Evolutionary conservation across 2,113 vertebrate species (phyloP), one percentile per base, ranked within the genome.

Genomic region (Elachura formosa): DNA sequence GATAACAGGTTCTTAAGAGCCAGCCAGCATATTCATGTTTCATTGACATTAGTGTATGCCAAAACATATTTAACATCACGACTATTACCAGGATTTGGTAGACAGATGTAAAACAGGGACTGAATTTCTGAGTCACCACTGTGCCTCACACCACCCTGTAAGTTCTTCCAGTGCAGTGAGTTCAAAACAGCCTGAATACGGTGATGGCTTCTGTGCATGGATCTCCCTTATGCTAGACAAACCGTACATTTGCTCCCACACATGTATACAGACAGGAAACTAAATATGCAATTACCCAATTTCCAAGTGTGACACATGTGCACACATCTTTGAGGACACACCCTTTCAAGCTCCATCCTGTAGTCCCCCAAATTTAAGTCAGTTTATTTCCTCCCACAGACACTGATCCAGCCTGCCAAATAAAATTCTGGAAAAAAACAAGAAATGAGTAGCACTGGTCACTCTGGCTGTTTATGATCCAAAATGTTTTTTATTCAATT

Each of bases 241-340:
- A 95, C 96, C 68, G 6, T 90, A 80, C 61, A 97, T 97, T 96
- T 96, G 82, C 93, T 96, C 96, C 96, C 96, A 97, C 96, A 94
- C 94, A 92, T 25, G 40, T 48, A 90, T 90, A 88, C 87, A 94
- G 92, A 92, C 90, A 84, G 91, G 92, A 96, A 97, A 56, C 85
- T 92, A 86, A 96, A 90, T 93, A 90, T 90, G 75, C 87, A 96
- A 96, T 97, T 97, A 97, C 90, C 76, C 75, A 88, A 45, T 93
- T 61, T 88, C 51, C 93, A 96, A 96, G 82, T 71, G 95, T 96
- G 95, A 97, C 94, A 93, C 84, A 96, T 88, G 87, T 55, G 94
- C 91, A 67, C 72, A 74, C 89, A 78, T 88, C 85, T 94, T 58
- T 71, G 75, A 67, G 75, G 82, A 82, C 90, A 95, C 92, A 61